Percentiles rank a stretch among this genome's conserved stretches.
Conservation (phyloP, 2,113 vertebrate species). For the Fukomys damarensis region DNA sequence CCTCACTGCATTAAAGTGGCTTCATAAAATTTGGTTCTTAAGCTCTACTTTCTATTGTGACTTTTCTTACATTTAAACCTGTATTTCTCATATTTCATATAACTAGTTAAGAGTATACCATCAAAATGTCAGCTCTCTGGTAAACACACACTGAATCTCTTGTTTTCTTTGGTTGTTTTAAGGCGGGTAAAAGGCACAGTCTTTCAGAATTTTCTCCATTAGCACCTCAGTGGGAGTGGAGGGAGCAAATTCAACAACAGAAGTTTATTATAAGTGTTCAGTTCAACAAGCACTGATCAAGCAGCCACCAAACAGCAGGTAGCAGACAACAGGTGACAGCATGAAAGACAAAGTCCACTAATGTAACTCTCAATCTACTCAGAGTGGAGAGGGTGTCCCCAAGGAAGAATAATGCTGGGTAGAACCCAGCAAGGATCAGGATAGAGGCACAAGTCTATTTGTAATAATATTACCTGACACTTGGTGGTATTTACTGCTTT, state of each 20-base stretch:
- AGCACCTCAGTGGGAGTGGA: background rate
- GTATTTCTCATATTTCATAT: conserved; percentile 33
- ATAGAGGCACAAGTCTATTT: background rate
- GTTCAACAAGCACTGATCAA: conserved; percentile 23
- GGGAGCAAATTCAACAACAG: background rate
- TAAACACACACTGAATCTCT: background rate
- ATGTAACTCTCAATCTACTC: background rate
- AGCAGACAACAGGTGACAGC: background rate
- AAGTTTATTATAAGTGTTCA: conserved; percentile 9
- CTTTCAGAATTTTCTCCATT: conserved; percentile 50
- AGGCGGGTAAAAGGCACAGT: background rate
- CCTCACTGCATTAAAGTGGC: background rate
- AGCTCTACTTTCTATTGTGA: background rate
- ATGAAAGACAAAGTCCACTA: background rate
- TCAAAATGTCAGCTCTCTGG: conserved; percentile 26
- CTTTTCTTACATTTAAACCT: conserved; percentile 51
- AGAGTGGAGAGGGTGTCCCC: background rate
- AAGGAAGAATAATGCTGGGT: background rate
- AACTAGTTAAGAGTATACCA: conserved; percentile 29
- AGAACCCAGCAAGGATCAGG: background rate
- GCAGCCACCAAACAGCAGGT: background rate
- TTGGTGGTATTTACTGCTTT: conserved; percentile 55
- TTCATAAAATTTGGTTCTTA: conserved; percentile 55
- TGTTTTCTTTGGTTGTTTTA: background rate
- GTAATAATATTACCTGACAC: conserved; percentile 30